Conservation (phyloP, 2,797 vertebrate genomes). For the Philypnodon macrostomus region DNA sequence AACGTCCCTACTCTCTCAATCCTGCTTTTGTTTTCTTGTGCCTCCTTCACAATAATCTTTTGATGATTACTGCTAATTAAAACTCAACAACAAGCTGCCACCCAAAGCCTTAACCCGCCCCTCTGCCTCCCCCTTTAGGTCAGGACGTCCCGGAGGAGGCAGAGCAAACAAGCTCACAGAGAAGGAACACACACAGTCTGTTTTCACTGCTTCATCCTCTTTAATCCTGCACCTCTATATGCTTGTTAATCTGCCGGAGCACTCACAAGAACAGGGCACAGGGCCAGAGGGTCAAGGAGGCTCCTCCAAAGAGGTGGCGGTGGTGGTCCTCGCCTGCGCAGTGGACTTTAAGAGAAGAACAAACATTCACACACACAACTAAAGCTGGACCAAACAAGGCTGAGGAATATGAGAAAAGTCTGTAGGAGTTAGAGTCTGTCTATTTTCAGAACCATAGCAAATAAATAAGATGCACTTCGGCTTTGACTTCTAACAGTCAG, state of each 20-base stretch:
- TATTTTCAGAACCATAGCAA: constrained; percentile 19
- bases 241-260: constrained; percentile 55
- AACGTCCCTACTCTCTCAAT: constrained; percentile 58
- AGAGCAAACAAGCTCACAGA: constrained; percentile 64
- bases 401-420: constrained; percentile 32
- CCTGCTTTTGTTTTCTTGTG: constrained; percentile 50
- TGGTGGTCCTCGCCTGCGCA: constrained; percentile 32
- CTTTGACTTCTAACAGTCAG: no score
- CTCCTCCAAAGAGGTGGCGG: constrained; percentile 39
- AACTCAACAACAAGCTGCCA: constrained; percentile 90
- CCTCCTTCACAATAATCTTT: constrained; percentile 82
- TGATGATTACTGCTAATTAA: constrained; percentile 93
- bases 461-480: no score
- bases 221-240: constrained; percentile 82
- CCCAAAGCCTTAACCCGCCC: constrained; percentile 80
- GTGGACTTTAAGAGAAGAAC: constrained; percentile 41
- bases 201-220: constrained; percentile 70
- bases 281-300: constrained; percentile 59
- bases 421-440: background rate
- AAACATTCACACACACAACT: constrained; percentile 24
- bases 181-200: constrained; percentile 69
- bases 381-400: constrained; percentile 31
- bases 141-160: constrained; percentile 63
- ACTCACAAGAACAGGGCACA: constrained; percentile 43
- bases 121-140: constrained; percentile 68